Percentiles rank a stretch among this genome's conserved stretches.
phyloP scores from a whole-genome alignment of 2,113 vertebrate species.

The Acinonyx jubatus region DNA sequence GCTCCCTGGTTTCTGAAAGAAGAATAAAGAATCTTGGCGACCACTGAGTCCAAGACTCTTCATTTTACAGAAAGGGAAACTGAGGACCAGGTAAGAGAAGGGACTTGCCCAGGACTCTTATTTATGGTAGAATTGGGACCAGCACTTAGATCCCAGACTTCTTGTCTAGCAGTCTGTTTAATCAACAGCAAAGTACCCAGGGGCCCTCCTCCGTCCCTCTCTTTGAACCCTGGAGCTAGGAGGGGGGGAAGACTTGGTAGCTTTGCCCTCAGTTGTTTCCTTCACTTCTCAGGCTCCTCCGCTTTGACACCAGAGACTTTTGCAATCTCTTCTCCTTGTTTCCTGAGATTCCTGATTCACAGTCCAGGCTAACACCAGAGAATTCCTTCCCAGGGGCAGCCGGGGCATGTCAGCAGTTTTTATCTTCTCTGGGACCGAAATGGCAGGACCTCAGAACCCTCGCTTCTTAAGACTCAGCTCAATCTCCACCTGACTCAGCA shows the following conservation, averaged over 20 bases:
- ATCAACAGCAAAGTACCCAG: background rate
- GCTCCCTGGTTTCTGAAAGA: background rate
- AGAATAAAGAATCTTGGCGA: background rate
- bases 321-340: background rate
- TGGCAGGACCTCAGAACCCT: constrained; percentile 15
- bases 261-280: background rate
- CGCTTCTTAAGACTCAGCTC: constrained; percentile 67
- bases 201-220: background rate
- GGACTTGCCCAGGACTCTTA: background rate
- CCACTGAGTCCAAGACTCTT: background rate
- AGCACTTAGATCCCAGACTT: background rate
- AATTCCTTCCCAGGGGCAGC: background rate
- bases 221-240: background rate
- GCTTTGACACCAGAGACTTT: background rate
- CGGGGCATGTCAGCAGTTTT: constrained; percentile 59
- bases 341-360: constrained; percentile 12
- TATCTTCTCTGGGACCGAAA: background rate
- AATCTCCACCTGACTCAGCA: constrained; percentile 76
- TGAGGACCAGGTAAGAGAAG: background rate
- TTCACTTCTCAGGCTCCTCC: background rate
- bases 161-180: background rate
- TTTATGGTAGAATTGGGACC: too few relatives aligned
- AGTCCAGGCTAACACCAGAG: background rate
- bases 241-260: too few relatives aligned
- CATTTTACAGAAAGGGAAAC: background rate